Evolutionary conservation across 2,113 vertebrate genomes (phyloP), one percentile per base, ranked within the genome.

Genomic region (Ibidorhyncha struthersii): DNA sequence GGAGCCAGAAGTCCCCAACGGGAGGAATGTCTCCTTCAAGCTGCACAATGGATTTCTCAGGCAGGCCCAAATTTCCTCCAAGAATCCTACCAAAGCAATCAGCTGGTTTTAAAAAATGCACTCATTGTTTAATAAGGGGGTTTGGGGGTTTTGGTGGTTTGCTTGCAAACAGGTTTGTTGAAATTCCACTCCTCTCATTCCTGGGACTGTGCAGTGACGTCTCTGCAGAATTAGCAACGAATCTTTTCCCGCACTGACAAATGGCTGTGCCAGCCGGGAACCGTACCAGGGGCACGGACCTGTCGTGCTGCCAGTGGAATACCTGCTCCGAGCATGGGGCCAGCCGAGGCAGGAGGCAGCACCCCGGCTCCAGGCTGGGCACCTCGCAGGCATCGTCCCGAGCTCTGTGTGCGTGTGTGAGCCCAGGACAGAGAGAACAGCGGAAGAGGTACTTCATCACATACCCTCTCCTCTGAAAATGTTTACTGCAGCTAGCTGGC

Each of bases 341-440:
- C 41, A 20, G 25, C 18, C 16, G 2, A 10, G 40, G 45, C 29
- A 27, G 10, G 27, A 17, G 63, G 52, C 52, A 59, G 45, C 38
- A 11, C 32, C 56, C 36, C 3, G 4, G n/a, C 47, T 38, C 23
- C 1, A 3, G 8, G n/a, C 63, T 23, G 61, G 58, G 32, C 45
- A 25, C 40, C 55, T 12, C 19, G 1, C 21, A 15, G 47, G 16
- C 9, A 1, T 13, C 12, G 2, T 32, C 17, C 47, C 3, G 1
- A 9, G 18, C 66, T 18, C 65, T 8, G 11, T 2, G 2, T n/a
- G 47, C 8, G 22, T 10, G 26, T 36, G 58, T 2, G 4, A 61
- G 69, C 49, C 32, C 22, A 19, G 22, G 32, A 14, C 14, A 9
- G 29, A 22, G 45, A 26, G 40, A 10, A 2, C 26, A 30, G 70